Conservation (phyloP, 2,113 vertebrate species). For the Numenius arquata region DNA sequence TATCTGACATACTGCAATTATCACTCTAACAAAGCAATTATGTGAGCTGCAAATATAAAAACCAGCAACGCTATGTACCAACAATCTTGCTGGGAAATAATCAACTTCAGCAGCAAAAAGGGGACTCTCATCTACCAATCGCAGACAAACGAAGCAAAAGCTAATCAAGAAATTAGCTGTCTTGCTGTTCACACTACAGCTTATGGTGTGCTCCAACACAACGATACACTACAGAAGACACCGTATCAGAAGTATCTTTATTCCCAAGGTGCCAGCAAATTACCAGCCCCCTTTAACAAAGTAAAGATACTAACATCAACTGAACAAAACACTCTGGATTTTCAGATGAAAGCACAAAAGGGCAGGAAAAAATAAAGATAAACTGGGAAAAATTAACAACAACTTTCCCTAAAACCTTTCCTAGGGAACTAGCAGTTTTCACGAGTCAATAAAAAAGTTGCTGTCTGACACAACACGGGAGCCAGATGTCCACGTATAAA, state of each 20-base stretch:
- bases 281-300: not conserved
- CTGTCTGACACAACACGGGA: not conserved
- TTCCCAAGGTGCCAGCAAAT: not conserved
- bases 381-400: not conserved
- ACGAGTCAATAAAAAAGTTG: not conserved
- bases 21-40: not conserved
- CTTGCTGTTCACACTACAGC: not conserved
- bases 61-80: not conserved
- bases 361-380: not conserved
- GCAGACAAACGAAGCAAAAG: not conserved
- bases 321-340: not conserved
- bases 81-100: not conserved
- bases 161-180: not conserved
- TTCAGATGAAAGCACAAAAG: not conserved
- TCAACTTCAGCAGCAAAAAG: not conserved
- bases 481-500: not conserved
- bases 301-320: not conserved
- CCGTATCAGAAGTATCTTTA: not conserved
- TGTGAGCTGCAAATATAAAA: not conserved
- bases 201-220: not conserved
- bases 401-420: not conserved
- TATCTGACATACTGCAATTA: not conserved
- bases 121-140: not conserved
- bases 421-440: not conserved
- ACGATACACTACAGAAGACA: accelerated